Evolutionary conservation across 2,888 invertebrate genomes (phyloP), one percentile per base, ranked within the genome.

Genomic region (Amiota mariae): DNA sequence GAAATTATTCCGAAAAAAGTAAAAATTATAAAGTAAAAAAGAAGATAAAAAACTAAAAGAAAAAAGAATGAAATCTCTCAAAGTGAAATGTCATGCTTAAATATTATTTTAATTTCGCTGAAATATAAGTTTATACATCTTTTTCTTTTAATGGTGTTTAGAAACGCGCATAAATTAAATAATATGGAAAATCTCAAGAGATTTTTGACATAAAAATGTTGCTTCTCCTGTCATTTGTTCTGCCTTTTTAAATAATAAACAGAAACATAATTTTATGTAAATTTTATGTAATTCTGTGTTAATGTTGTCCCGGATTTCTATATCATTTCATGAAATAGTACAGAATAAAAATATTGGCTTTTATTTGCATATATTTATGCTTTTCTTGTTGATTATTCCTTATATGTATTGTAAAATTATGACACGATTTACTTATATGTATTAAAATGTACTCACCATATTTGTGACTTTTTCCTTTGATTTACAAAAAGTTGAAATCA

Each of bases 211-310:
- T 74, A 71, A 75, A 79, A 75, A 77, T 77, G 4, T 4, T 59
- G 15, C 59, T 78, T 73, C 73, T 76, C 36, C 36, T n/a, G n/a
- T 36, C 36, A 36, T 36, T 36, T 36, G 36, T 36, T 36, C 8
- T 36, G 2, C 36, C 36, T 36, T 36, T 4, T 75, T 72, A 79
- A 80, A 6, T 24, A 3, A n/a, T n/a, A 24, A 73, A 74, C 76
- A 72, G 79, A 68, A 54, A 66, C 81, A 20, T 82, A 82, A 83
- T 84, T 85, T 77, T 75, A 79, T 84, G 85, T 75, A 79, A 80
- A 85, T 78, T 78, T 75, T 70, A 68, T 68, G 67, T 54, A 68
- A 68, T 68, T 54, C 18, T 68, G 54, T 68, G 67, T 68, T 68
- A 48, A 68, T 54, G 54, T 10, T 48, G 63, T 1, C n/a, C 46